These are phyloP conservation scores for Physella acuta DNA, from an alignment of 1,140 invertebrate species.

Conservation along the genomic window DNA sequence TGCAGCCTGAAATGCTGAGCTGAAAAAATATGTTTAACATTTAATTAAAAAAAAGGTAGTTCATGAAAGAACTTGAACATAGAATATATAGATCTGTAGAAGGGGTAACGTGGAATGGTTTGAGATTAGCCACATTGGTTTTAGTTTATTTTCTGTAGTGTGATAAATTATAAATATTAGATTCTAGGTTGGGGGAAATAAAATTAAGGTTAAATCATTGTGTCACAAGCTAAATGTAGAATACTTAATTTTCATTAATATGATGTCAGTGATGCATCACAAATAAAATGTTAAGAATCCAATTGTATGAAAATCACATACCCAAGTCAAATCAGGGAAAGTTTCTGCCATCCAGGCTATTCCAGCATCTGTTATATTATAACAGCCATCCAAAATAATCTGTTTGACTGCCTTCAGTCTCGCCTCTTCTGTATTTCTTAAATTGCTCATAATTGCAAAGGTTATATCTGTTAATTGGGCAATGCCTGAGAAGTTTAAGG, in stretches of 20 bases:
- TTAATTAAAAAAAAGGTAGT: too few species aligned
- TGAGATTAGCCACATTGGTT: too few species aligned
- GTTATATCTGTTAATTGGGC: slow-evolving; percentile 9
- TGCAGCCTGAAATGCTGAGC: slow-evolving; percentile 9
- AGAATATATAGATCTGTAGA: too few species aligned
- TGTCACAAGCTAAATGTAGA: too few species aligned
- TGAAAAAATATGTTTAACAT: too few species aligned
- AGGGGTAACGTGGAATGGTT: too few species aligned
- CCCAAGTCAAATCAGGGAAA: slow-evolving; percentile 13
- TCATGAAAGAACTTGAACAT: too few species aligned
- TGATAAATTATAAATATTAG: too few species aligned
- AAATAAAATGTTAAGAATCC: background rate
- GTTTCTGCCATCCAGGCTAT: slow-evolving; percentile 11
- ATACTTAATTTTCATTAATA: too few species aligned
- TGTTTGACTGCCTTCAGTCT: background rate
- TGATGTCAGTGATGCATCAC: background rate
- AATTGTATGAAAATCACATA: background rate
- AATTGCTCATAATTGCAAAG: slow-evolving; percentile 11
- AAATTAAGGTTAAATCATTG: too few species aligned
- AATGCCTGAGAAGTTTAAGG: slow-evolving; percentile 16
- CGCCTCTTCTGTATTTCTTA: background rate
- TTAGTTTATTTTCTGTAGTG: too few species aligned
- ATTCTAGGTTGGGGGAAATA: too few species aligned
- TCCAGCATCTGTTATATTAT: slow-evolving; percentile 5
- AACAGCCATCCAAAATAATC: slow-evolving; percentile 13